Evolutionary conservation across 2,797 vertebrate species (phyloP).

Genomic region (Trematomus bernacchii): DNA sequence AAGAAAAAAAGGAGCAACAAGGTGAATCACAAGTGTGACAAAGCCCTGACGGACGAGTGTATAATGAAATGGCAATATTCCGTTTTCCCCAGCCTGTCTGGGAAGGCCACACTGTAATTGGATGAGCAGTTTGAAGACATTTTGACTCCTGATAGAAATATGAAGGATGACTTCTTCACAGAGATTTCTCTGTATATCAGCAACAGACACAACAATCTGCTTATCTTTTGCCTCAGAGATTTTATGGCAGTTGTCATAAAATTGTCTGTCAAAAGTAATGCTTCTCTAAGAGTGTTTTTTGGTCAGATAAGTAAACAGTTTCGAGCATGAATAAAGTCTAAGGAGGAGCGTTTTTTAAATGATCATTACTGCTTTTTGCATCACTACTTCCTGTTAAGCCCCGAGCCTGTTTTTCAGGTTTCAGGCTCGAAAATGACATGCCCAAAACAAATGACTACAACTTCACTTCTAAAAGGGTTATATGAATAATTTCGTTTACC

Average conservation of each 20-base stretch:
- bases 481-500: no score
- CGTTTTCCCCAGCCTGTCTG: conserved; percentile 37
- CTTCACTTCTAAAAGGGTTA: no score
- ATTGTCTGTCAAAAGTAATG: conserved; percentile 54
- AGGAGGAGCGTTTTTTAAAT: conserved; percentile 11
- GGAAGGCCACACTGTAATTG: conserved; percentile 52
- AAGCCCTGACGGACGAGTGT: conserved; percentile 39
- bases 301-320: conserved; percentile 25
- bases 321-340: conserved; percentile 16
- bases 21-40: conserved; percentile 59
- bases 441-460: no score
- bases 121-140: conserved; percentile 42
- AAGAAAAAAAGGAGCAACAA: conserved; percentile 47
- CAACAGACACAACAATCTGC: conserved; percentile 20
- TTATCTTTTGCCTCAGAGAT: conserved; percentile 34
- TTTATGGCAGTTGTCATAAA: conserved; percentile 42
- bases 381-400: no score
- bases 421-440: no score
- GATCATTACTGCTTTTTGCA: neutral
- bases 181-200: conserved; percentile 24
- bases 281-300: conserved; percentile 2
- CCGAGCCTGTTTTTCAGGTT: no score
- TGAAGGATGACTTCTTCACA: conserved; percentile 61
- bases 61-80: conserved; percentile 52
- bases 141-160: conserved; percentile 25